Conservation (phyloP, 2,888 invertebrate species). For the Pollenia labialis region DNA sequence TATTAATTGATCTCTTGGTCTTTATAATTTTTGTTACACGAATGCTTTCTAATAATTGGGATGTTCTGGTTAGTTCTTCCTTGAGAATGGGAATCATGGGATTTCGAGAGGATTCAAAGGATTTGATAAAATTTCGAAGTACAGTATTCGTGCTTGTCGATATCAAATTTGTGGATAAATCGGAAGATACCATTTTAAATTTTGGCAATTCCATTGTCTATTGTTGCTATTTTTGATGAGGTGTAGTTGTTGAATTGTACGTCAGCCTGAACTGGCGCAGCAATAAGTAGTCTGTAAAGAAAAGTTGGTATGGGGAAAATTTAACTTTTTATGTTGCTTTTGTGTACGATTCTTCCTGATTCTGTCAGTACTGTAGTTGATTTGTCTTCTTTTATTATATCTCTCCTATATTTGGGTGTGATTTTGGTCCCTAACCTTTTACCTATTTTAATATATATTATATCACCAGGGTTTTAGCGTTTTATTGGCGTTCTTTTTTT, state of each 20-base stretch:
- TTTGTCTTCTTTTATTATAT: not conserved
- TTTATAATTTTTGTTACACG: not conserved
- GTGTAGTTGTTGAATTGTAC: constrained; percentile 5
- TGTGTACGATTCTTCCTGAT: no score
- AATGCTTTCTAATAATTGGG: no score
- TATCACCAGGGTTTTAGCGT: not conserved
- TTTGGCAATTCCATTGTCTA: constrained; percentile 13
- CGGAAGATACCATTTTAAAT: not conserved
- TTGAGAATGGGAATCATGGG: not conserved
- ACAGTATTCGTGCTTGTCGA: constrained; percentile 1
- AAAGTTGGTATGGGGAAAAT: no score
- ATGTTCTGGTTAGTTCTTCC: no score
- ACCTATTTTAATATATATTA: not conserved
- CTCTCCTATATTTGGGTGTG: not conserved
- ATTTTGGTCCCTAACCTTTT: not conserved
- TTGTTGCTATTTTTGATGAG: not conserved
- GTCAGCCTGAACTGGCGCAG: not conserved
- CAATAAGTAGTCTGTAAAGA: not conserved
- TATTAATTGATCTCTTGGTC: constrained; percentile 1
- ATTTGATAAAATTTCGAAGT: not conserved
- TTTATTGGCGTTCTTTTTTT: not conserved
- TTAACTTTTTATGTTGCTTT: no score
- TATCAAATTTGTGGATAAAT: constrained; percentile 9
- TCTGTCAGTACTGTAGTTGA: not conserved
- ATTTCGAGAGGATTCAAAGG: not conserved